These are phyloP conservation scores for Premnoplex brunnescens DNA, from an alignment of 2,797 vertebrate species.

Conservation along the genomic window DNA sequence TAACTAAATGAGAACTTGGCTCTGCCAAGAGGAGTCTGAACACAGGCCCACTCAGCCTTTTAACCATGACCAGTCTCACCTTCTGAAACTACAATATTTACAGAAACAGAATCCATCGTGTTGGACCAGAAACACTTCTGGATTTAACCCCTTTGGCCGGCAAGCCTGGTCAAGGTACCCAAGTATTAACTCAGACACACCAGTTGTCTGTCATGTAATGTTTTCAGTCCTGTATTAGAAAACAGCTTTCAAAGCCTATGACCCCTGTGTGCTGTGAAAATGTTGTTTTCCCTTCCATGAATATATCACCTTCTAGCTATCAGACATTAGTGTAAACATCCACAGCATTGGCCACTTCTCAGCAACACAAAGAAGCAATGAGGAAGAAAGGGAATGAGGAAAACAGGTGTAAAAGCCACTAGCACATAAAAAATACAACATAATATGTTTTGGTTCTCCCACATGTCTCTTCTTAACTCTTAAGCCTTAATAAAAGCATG, in stretches of 20 bases:
- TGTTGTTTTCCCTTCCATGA: background rate
- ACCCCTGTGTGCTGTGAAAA: background rate
- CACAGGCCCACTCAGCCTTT: background rate
- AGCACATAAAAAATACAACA: background rate
- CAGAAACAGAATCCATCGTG: background rate
- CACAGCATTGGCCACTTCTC: background rate
- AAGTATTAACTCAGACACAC: background rate
- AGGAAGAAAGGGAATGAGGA: background rate
- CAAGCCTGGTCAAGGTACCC: background rate
- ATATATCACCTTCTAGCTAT: background rate
- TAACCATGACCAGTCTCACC: background rate
- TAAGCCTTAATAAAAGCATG: background rate
- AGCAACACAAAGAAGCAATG: background rate
- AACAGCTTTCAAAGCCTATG: background rate
- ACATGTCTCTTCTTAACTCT: background rate
- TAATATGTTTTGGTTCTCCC: background rate
- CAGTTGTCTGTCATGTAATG: accelerated
- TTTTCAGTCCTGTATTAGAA: background rate
- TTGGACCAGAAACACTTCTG: background rate
- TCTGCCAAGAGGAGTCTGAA: background rate
- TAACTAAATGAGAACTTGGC: background rate
- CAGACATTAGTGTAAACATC: background rate
- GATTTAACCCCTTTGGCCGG: background rate
- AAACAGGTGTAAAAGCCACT: background rate
- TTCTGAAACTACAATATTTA: background rate